Evolutionary conservation across 2,797 vertebrate genomes (phyloP), one percentile per base, ranked within the genome.

Genomic region (Babyrousa celebensis): DNA sequence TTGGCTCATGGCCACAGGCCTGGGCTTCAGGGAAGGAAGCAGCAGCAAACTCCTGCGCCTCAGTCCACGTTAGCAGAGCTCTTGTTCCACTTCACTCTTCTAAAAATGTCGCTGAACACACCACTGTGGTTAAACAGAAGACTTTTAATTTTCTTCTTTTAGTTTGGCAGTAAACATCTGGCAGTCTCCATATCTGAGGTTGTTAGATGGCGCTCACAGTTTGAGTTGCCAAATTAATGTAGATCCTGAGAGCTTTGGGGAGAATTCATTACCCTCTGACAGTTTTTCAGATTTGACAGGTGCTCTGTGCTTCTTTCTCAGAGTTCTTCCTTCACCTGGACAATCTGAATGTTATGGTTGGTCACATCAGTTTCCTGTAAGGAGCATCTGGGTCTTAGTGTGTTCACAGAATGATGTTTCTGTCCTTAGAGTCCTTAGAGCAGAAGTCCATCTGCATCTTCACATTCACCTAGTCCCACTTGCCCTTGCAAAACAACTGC

Each of bases 171-270:
- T 78, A 48, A 93, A 85, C 91, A 27, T 56, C 95, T 86, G 93
- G 95, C 96, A 16, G 2, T 43, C 83, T 85, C 29, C 1, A 65
- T 89, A 92, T 70, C 89, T 58, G 83, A 89, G 80, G 72, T 20
- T 75, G 84, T 62, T 94, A 70, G 80, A 85, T 27, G 79, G 83
- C 83, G 84, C 89, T 97, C 89, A 54, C 62, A 23, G 56, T 90
- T 48, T 62, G 74, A 79, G 60, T 83, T 97, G 96, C 96, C 97
- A 97, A 80, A 94, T 92, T 71, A 95, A 91, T 95, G 95, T 32
- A 5, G 87, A 74, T 93, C 91, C 67, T 92, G 67, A 95, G 94
- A 93, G 91, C 77, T 96, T 77, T 29, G 48, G 94, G 74, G 93
- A 93, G 89, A 62, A 92, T 85, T 90, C 87, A 68, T 90, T 89